A percentile compares a stretch with the other conserved stretches of the same genome.
Evolutionary conservation across 2,888 invertebrate genomes (phyloP).

Genomic region (Hypsopygia costalis): DNA sequence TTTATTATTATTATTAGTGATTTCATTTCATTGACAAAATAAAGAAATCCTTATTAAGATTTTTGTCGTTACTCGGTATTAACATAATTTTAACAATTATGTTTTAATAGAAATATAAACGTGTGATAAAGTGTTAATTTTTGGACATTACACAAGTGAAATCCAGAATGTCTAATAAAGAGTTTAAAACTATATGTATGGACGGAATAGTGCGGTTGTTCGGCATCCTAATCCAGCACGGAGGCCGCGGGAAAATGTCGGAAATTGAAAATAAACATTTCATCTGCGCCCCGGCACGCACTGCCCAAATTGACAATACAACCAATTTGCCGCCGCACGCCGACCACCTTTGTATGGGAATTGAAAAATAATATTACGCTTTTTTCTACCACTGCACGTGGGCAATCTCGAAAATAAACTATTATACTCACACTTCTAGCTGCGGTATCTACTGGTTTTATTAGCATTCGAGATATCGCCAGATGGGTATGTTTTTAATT

Average conservation of each 20-base stretch:
- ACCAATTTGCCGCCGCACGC: constrained; percentile 75
- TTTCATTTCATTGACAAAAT: too few relatives aligned
- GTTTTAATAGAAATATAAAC: too few relatives aligned
- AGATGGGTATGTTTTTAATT: too few relatives aligned
- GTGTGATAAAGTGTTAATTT: too few relatives aligned
- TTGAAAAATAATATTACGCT: constrained; percentile 80
- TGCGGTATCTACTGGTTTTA: constrained; percentile 25
- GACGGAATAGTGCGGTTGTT: constrained; percentile 41
- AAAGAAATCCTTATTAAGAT: too few relatives aligned
- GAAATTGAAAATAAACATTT: constrained; percentile 81
- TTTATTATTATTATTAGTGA: too few relatives aligned
- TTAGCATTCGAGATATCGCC: constrained; percentile 17
- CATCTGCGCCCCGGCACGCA: constrained; percentile 76
- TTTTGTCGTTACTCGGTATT: too few relatives aligned
- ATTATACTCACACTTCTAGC: constrained; percentile 36
- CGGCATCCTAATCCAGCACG: constrained; percentile 68
- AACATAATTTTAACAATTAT: too few relatives aligned
- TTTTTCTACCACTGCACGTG: constrained; percentile 62
- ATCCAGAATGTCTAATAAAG: too few relatives aligned
- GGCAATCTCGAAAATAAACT: constrained; percentile 74
- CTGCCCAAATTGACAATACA: constrained; percentile 81
- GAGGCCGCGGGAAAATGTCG: constrained; percentile 71
- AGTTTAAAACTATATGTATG: constrained; percentile 1
- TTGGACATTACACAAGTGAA: too few relatives aligned
- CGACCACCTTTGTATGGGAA: constrained; percentile 79